phyloP scores from a whole-genome alignment of 2,888 invertebrate genomes.

The Merodon equestris region DNA sequence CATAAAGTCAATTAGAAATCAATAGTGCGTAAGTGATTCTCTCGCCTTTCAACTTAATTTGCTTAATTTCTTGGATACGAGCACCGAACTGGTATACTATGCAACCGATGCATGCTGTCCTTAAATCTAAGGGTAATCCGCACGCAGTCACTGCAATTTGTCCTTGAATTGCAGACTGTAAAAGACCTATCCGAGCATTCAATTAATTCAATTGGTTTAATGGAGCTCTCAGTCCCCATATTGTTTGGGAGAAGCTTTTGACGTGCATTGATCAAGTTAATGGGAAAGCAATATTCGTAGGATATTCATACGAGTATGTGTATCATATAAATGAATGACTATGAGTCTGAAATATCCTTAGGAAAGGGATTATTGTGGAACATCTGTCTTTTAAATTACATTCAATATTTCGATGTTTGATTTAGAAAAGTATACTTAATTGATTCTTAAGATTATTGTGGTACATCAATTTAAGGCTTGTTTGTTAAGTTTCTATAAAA shows the following conservation, averaged over 20 bases:
- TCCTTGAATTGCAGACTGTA: conserved; percentile 45
- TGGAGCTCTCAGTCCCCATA: conserved; percentile 50
- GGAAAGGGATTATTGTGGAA: conserved; percentile 45
- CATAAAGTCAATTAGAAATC: conserved; percentile 79
- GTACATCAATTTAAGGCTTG: no score
- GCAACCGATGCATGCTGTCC: background rate
- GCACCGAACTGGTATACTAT: background rate
- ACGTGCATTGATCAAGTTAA: conserved; percentile 78
- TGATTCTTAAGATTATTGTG: no score
- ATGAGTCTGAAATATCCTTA: no score
- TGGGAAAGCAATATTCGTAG: conserved; percentile 78
- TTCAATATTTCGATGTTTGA: no score
- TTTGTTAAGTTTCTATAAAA: no score
- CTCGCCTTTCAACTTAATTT: conserved; percentile 67
- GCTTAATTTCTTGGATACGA: background rate
- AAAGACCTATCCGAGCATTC: conserved; percentile 54
- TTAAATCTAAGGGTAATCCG: background rate
- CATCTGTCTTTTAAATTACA: no score
- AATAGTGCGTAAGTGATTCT: conserved; percentile 79
- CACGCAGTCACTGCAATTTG: conserved; percentile 18
- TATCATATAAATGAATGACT: conserved; percentile 36
- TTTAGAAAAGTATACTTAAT: no score
- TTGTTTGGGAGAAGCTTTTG: conserved; percentile 71
- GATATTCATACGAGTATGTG: conserved; percentile 33
- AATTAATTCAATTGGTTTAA: conserved; percentile 69